Evolutionary conservation across 2,113 vertebrate species (phyloP).

Genomic region (Neotragus moschatus): DNA sequence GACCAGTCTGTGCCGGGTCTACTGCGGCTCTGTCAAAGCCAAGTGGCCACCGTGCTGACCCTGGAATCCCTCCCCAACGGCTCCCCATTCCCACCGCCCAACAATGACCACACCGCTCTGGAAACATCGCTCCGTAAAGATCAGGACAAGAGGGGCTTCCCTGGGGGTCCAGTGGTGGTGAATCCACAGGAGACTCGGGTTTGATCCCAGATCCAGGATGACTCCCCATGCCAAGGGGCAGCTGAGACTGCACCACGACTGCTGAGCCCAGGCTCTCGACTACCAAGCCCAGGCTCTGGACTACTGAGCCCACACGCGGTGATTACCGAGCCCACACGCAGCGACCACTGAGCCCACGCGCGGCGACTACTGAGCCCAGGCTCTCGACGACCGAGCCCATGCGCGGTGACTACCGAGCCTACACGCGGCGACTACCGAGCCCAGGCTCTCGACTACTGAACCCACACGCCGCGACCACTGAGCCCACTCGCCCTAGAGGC

Average conservation of each 20-base stretch:
- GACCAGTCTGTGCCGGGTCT: neutral
- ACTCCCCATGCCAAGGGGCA: neutral
- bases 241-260: neutral
- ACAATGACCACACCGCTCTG: neutral
- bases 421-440: too few species aligned
- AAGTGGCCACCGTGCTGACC: neutral
- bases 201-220: neutral
- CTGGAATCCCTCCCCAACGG: too few species aligned
- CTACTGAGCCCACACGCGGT: rapidly evolving
- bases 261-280: too few species aligned
- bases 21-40: neutral
- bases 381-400: rapidly evolving
- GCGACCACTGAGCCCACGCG: too few species aligned
- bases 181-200: neutral
- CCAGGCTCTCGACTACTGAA: too few species aligned
- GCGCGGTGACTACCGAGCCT: rapidly evolving
- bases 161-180: neutral
- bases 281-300: too few species aligned
- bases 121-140: neutral
- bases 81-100: neutral
- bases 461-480: rapidly evolving
- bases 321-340: too few species aligned
- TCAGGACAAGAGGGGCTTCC: neutral
- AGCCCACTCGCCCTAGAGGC: neutral
- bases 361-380: too few species aligned